Evolutionary conservation across 2,888 invertebrate species (phyloP).

Genomic region (Aphelenchoides bicaudatus): DNA sequence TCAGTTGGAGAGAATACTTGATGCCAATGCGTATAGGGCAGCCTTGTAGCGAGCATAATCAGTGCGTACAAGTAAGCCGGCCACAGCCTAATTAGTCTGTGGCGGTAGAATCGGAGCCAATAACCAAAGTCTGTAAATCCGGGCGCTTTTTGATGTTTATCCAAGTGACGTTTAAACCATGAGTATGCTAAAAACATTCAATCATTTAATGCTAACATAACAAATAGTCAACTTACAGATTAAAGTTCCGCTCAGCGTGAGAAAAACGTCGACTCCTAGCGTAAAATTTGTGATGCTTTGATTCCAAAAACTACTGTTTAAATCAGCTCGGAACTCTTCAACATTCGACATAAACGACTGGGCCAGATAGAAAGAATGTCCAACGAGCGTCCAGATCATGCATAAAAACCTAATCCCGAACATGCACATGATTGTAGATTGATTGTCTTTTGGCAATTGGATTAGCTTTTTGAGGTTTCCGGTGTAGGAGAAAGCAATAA

Average conservation of each 20-base stretch:
- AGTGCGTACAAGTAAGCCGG: slow-evolving; percentile 55
- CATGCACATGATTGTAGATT: slow-evolving; percentile 51
- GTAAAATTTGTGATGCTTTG: slow-evolving; percentile 58
- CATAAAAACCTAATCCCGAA: slow-evolving; percentile 50
- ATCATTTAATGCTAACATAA: too few relatives aligned
- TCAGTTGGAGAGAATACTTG: slow-evolving; percentile 58
- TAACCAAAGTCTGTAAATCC: slow-evolving; percentile 52
- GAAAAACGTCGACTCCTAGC: slow-evolving; percentile 48
- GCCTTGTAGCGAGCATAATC: slow-evolving; percentile 45
- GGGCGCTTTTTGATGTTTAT: slow-evolving; percentile 52
- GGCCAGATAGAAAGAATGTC: slow-evolving; percentile 54
- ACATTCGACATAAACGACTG: slow-evolving; percentile 53
- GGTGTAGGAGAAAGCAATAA: slow-evolving; percentile 49
- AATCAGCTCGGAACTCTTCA: slow-evolving; percentile 48
- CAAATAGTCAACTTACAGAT: too few relatives aligned
- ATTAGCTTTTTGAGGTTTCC: slow-evolving; percentile 42
- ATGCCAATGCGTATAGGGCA: slow-evolving; percentile 52
- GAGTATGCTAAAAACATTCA: too few relatives aligned
- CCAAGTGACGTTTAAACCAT: slow-evolving; percentile 56
- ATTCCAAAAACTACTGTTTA: slow-evolving; percentile 48
- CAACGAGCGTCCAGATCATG: slow-evolving; percentile 55
- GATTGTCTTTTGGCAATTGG: slow-evolving; percentile 51
- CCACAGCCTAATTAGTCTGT: slow-evolving; percentile 52
- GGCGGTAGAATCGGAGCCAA: slow-evolving; percentile 55
- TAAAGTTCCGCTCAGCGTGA: slow-evolving; percentile 49